Evolutionary conservation across 2,888 invertebrate genomes (phyloP).

Genomic region (Dendrolimus pini): DNA sequence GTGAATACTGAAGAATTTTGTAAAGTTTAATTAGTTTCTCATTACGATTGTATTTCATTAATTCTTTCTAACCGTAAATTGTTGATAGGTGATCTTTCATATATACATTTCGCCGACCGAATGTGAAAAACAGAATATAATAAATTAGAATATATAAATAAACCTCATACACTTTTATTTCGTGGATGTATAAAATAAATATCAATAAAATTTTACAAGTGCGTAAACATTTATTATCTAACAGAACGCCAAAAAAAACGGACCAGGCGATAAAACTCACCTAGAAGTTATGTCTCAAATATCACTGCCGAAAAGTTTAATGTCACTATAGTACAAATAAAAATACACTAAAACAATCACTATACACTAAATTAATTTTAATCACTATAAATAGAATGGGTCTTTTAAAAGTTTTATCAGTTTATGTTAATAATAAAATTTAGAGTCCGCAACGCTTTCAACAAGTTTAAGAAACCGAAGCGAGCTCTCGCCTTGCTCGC

Average conservation of each 20-base stretch:
- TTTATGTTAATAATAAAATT: slow-evolving; percentile 6
- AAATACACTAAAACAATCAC: slow-evolving; percentile 25
- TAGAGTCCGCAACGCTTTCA: slow-evolving; percentile 21
- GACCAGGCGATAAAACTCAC: background rate
- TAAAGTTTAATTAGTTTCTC: no score
- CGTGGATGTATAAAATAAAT: no score
- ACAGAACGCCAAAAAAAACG: slow-evolving; percentile 6
- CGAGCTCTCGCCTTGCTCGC: slow-evolving; percentile 49
- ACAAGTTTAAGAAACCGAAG: slow-evolving; percentile 41
- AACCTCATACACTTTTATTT: no score
- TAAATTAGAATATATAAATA: no score
- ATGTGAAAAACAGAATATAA: no score
- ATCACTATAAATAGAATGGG: slow-evolving; percentile 13
- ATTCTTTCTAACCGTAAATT: no score
- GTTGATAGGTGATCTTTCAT: no score
- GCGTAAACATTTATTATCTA: no score
- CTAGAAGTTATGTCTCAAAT: slow-evolving; percentile 4
- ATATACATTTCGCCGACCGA: no score
- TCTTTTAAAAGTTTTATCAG: slow-evolving; percentile 11
- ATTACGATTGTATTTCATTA: no score
- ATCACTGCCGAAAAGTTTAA: slow-evolving; percentile 5
- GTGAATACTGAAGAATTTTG: no score
- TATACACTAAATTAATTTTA: slow-evolving; percentile 21
- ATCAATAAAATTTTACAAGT: no score
- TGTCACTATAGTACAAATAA: slow-evolving; percentile 21